A percentile compares a stretch with the other conserved stretches of the same genome.
Conservation (phyloP, 2,888 invertebrate genomes). For the Ochropleura leucogaster region DNA sequence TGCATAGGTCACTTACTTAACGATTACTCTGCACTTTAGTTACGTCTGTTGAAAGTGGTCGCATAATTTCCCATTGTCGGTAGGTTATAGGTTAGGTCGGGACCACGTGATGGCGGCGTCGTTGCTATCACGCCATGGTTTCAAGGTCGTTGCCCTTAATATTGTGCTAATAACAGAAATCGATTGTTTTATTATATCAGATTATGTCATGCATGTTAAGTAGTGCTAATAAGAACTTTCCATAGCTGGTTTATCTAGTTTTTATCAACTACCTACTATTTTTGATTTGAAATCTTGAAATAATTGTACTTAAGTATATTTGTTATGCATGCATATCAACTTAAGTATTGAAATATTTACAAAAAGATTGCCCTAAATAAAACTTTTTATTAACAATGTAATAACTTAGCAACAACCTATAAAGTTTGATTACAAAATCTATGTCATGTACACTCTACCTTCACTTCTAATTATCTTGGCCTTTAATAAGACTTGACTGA, state of each 20-base stretch:
- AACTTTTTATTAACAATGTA: background rate
- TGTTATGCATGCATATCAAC: background rate
- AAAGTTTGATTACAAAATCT: constrained; percentile 11
- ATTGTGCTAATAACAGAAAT: constrained; percentile 45
- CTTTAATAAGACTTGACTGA: background rate
- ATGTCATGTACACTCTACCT: background rate
- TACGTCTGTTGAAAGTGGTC: background rate
- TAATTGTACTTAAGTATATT: background rate
- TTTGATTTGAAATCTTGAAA: background rate
- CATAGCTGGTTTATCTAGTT: background rate
- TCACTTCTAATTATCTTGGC: background rate
- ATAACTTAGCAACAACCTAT: background rate
- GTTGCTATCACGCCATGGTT: constrained; percentile 51
- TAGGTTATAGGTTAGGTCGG: constrained; percentile 63
- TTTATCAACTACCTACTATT: background rate
- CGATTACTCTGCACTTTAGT: constrained; percentile 34
- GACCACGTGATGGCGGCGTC: constrained; percentile 61
- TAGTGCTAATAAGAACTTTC: constrained; percentile 33
- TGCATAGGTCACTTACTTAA: constrained; percentile 51
- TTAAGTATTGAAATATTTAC: background rate
- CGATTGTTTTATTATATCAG: constrained; percentile 33
- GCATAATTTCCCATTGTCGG: constrained; percentile 46
- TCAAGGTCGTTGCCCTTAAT: constrained; percentile 57
- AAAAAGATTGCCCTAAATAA: background rate
- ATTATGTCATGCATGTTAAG: constrained; percentile 31